Evolutionary conservation across 2,113 vertebrate species (phyloP), one percentile per base, ranked within the genome.

Genomic region (Paracanthobrama guichenoti): DNA sequence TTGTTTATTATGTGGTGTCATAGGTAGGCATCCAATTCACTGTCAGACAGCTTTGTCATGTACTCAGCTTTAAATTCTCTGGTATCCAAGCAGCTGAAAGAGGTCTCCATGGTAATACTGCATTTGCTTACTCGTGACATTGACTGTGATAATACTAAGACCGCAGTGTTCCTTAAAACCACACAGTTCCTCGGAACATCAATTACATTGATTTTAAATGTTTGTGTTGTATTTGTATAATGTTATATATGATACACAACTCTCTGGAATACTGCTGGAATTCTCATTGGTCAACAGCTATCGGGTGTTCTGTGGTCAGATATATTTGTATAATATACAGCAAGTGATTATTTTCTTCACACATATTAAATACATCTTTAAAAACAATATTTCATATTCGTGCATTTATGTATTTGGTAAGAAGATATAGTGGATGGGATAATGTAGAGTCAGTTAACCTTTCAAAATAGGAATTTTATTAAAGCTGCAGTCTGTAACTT

Each of bases 71-170:
- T 31, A 42, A 46, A 46, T 62, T 73, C 35, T 62, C 10, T 73
- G 75, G 42, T 73, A 66, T 76, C 57, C 74, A 79, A 72, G 81
- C 74, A 78, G 85, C 74, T 78, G 80, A 82, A 35, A 67, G 22
- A 82, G 42, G 28, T 86, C 62, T 55, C 67, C 77, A 80, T 82
- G 73, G 73, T 77, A 81, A 82, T 46, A 82, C n/a, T 53, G 22
- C n/a, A 46, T 42, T 66, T 71, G n/a, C 53, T 66, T 53, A 55
- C 72, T 66, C 6, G 8, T 55, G 62, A 53, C 62, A 78, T 77
- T 84, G 75, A 77, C n/a, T 69, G 48, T 57, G 3, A 71, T 35
- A 42, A 57, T 28, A 73, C 64, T 14, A 57, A 55, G 60, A 55
- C 20, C 1, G 20, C 18, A 77, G 31, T n/a, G 75, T 77, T 79